Conservation (phyloP, 2,797 vertebrate genomes). For the Novumbra hubbsi region DNA sequence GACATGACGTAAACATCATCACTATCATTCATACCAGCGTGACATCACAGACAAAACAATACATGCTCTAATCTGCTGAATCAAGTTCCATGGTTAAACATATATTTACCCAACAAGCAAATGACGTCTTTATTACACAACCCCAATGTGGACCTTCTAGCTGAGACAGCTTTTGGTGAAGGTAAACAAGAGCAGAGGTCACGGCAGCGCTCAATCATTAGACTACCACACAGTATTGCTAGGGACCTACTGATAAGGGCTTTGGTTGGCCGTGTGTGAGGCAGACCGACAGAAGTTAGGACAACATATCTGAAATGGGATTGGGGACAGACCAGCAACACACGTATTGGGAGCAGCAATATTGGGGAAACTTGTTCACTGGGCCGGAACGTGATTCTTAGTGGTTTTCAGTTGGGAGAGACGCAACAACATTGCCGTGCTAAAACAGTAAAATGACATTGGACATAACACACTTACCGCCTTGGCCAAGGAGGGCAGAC, state of each 20-base stretch:
- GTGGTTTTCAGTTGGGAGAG: too few relatives aligned
- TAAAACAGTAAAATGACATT: too few relatives aligned
- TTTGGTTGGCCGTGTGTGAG: neutral
- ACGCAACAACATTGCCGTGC: too few relatives aligned
- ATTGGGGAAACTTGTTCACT: neutral
- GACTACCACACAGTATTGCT: neutral
- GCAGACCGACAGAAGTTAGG: neutral
- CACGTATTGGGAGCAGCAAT: neutral
- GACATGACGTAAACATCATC: neutral
- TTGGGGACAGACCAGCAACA: neutral
- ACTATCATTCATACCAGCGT: neutral
- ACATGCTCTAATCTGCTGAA: neutral
- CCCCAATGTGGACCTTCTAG: too few relatives aligned
- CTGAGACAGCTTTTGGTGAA: neutral
- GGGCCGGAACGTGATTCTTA: neutral
- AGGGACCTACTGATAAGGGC: neutral
- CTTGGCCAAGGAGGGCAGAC: constrained; percentile 90
- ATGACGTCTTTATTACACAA: neutral
- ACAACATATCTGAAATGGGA: neutral
- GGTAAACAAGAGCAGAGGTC: neutral
- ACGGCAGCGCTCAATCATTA: neutral
- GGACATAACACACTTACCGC: constrained; percentile 73
- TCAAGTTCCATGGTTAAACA: neutral
- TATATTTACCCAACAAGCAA: neutral
- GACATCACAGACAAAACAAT: neutral